Conservation (phyloP, 2,113 vertebrate genomes). For the Prionailurus viverrinus region DNA sequence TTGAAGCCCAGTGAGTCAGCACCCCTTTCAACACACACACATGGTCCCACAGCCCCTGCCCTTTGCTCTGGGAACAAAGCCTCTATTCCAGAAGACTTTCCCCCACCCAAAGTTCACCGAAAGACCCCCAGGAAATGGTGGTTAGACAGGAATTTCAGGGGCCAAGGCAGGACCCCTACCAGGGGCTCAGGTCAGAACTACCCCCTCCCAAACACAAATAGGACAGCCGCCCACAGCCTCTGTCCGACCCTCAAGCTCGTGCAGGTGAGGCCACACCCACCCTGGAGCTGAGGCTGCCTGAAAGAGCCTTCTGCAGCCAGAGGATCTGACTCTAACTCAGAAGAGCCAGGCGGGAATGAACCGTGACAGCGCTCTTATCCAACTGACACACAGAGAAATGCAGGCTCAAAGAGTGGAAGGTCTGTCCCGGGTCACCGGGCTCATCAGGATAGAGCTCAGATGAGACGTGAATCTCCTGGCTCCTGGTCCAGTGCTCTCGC, state of each 20-base stretch:
- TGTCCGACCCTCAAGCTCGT: neutral
- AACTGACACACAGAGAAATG: neutral
- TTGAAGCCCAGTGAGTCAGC: conserved; percentile 61
- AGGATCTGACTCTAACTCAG: neutral
- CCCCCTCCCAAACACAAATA: neutral
- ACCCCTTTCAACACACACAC: neutral
- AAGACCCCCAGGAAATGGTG: neutral
- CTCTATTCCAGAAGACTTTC: neutral
- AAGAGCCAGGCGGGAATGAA: neutral
- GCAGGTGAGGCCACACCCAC: too few relatives aligned
- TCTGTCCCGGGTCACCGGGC: neutral
- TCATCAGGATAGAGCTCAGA: neutral
- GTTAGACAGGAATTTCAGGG: neutral
- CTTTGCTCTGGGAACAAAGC: neutral
- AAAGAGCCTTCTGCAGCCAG: neutral
- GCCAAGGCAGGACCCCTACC: neutral
- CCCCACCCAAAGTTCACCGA: neutral
- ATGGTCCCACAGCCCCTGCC: neutral
- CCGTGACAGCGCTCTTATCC: neutral
- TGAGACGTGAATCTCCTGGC: neutral
- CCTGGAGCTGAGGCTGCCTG: neutral
- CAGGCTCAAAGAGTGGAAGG: neutral
- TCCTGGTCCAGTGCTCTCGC: neutral
- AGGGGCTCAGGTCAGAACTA: neutral
- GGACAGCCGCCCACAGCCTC: neutral